phyloP scores from a whole-genome alignment of 92 coral and sea anemone species.

The Heliopora coerulea region DNA sequence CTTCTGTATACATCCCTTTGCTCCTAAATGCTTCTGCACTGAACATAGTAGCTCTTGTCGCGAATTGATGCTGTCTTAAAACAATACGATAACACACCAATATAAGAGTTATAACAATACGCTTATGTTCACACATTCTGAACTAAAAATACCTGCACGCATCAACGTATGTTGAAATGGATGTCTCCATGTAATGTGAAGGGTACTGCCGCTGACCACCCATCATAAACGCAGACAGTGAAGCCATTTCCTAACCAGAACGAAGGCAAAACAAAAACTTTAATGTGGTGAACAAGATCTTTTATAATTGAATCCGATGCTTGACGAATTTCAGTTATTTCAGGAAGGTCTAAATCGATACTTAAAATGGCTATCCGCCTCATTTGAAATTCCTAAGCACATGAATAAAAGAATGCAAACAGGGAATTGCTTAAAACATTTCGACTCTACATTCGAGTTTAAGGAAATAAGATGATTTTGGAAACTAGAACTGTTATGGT shows the following conservation, averaged over 20 bases:
- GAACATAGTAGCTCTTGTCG: conserved; percentile 85
- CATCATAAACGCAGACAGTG: conserved; percentile 85
- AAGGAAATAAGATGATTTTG: no score
- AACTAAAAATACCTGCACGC: conserved; percentile 64
- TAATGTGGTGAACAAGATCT: no score
- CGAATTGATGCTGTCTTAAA: conserved; percentile 86
- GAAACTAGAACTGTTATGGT: no score
- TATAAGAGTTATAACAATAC: background rate
- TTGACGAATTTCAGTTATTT: no score
- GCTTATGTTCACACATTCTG: background rate
- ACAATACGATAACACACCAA: background rate
- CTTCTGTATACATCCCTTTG: conserved; percentile 69
- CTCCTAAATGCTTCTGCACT: conserved; percentile 89
- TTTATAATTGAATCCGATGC: no score
- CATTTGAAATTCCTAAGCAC: no score
- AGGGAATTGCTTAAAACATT: no score
- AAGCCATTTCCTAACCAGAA: conserved; percentile 90
- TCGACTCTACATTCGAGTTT: no score
- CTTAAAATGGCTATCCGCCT: no score
- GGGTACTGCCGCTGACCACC: conserved; percentile 84
- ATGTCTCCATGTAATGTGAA: conserved; percentile 93
- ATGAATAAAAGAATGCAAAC: no score
- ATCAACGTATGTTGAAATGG: conserved; percentile 86
- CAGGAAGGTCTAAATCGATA: no score
- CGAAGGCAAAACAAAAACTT: background rate